Evolutionary conservation across 2,113 vertebrate genomes (phyloP), one percentile per base, ranked within the genome.

Genomic region (Ascaphus truei): DNA sequence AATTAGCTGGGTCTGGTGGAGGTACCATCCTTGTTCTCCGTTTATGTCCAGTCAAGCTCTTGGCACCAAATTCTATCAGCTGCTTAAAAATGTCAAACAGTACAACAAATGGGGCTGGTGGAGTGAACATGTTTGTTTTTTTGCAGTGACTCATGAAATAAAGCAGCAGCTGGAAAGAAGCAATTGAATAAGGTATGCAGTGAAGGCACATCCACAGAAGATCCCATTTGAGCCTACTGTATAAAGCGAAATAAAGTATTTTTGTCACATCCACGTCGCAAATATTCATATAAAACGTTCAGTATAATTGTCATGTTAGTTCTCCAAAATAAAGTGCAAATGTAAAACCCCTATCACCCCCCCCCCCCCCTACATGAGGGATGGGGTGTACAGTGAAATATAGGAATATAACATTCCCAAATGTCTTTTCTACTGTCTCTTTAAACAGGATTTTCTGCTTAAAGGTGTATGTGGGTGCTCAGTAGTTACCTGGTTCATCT

Each of bases 1-100:
- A 22, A 39, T 60, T 39, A 52, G 43, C 31, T 4, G 30, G 20
- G 41, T 18, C 31, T 13, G 45, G 66, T 29, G 41, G 13, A 11
- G 26, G 29, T 58, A 36, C 55, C 23, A 27, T 7, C 33, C 47
- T 50, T 33, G 15, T 31, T 30, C 18, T 25, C 8, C 37, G 20
- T 57, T 36, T 72, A 61, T 29, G 48, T 74, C 66, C 67, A 63
- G 62, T 20, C 36, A 56, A 33, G 30, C 53, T 58, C 13, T 56
- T 78, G 68, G 72, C 74, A 33, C 2, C 2, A 5, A 50, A 60
- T 47, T 20, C 29, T 18, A 16, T 62, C 80, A 84, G 84, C 85
- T 87, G 85, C 73, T 82, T 43, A 43, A 43, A 79, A 53, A 78
- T 11, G 52, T 85, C 80, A 66, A 30, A 64, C 51, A 6, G 39